Evolutionary conservation across 1,140 invertebrate genomes (phyloP).

Genomic region (Magallana angulata): DNA sequence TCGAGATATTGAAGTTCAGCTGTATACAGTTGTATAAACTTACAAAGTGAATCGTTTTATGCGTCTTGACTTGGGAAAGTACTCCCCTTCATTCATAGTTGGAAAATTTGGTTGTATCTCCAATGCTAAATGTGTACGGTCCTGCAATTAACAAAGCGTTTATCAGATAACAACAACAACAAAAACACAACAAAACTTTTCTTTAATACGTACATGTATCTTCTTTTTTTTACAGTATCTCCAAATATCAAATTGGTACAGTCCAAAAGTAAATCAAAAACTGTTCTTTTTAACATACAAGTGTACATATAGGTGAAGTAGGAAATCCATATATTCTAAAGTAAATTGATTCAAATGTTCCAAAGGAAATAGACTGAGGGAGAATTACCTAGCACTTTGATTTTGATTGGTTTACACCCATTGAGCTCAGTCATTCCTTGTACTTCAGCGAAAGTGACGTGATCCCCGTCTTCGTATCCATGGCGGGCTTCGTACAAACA

Average conservation of each 20-base stretch:
- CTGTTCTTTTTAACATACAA: no score
- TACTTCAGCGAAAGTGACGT: slow-evolving; percentile 95
- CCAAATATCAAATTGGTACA: no score
- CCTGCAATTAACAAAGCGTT: slow-evolving; percentile 81
- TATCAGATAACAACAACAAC: no score
- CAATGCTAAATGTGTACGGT: slow-evolving; percentile 98
- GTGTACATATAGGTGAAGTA: no score
- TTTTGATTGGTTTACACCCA: slow-evolving; percentile 91
- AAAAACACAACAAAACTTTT: no score
- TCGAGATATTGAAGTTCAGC: no score
- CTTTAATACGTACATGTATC: no score
- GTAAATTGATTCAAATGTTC: no score
- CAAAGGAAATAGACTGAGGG: no score
- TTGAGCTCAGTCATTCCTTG: slow-evolving; percentile 98
- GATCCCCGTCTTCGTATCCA: slow-evolving; percentile 92
- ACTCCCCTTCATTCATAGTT: slow-evolving; percentile 89
- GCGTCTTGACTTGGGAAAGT: slow-evolving; percentile 97
- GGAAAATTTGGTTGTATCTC: slow-evolving; percentile 88
- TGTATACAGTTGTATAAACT: slow-evolving; percentile 58
- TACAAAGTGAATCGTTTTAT: slow-evolving; percentile 89
- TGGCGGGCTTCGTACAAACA: slow-evolving; percentile 81
- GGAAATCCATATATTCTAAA: no score
- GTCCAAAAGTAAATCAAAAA: no score
- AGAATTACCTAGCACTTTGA: slow-evolving; percentile 85
- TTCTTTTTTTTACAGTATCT: no score